Evolutionary conservation across 2,888 invertebrate species (phyloP), one percentile per base, ranked within the genome.

Genomic region (Catonia carolina): DNA sequence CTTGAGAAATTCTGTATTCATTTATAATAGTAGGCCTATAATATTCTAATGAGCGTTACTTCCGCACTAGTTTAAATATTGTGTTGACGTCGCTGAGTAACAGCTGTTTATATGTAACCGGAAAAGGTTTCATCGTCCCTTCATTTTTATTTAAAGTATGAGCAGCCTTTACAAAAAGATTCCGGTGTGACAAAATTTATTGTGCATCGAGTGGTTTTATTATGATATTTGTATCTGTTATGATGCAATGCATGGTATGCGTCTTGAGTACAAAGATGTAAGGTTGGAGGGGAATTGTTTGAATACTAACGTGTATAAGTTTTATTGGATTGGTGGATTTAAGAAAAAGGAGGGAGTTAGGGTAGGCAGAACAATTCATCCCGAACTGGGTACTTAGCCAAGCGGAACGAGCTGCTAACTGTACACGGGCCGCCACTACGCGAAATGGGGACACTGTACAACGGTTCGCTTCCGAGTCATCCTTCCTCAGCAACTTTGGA

Each of bases 361-460:
- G 14, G 22, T 22, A 45, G 23, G 14, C 42, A 22, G 41, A 42
- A n/a, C 12, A 22, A 45, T 14, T 17, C n/a, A 22, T 45, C 18
- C 10, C 27, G 45, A 45, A 45, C 45, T 22, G 45, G 45, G 27
- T 45, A 45, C 27, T 45, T 45, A 22, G 23, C 27, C 23, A 17
- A 15, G n/a, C 37, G 37, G 37, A 27, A 27, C 27, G 27, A 37
- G 45, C 22, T 27, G 45, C 23, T 45, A 45, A 45, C 45, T 45
- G 45, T 45, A 27, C 27, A 27, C 27, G 27, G 27, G 5, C 27
- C 14, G 5, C 27, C 14, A 14, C 20, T 8, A 18, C 22, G 22
- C 45, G 45, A 45, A 45, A 45, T 27, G 45, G 45, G 45, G 45
- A 45, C 45, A 45, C 45, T 20, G 45, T 23, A 45, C 45, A 45